Evolutionary conservation across 2,797 vertebrate species (phyloP), one percentile per base, ranked within the genome.

Genomic region (Nyctalus aviator): DNA sequence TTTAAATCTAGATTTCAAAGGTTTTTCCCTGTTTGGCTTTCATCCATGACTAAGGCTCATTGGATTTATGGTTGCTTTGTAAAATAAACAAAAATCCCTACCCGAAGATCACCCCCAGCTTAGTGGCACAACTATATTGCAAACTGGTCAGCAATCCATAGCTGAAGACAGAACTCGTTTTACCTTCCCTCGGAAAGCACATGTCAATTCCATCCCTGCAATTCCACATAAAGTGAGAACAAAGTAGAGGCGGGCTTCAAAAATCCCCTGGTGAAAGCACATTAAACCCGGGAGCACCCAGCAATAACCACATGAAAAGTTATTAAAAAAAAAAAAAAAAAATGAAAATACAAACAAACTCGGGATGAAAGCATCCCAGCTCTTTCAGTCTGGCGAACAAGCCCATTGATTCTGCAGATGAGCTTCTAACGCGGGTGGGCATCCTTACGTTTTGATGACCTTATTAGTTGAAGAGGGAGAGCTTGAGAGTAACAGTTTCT

Each of bases 31-130:
- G n/a, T 90, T 91, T 95, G 87, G 82, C 94, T 94, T 94, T 94
- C 50, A 57, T 84, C 53, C 77, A 88, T 57, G 68, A 88, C 88
- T 93, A 81, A 95, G 90, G 78, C 83, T 95, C 95, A 85, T 0
- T 79, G 75, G n/a, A 95, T 95, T 96, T 85, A 85, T 85, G 59
- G 85, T 94, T 94, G 84, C 79, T 94, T 91, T 88, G 89, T 72
- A 90, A 95, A 93, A 87, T 93, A 91, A 32, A 93, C 78, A 94
- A 50, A 95, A 94, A 87, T 85, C 77, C 25, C 84, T 79, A 25
- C 27, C 23, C 2, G 2, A 79, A 95, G 68, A 81, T 95, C 75
- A 76, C n/a, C 41, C 32, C 17, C 23, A 5, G 76, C 17, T 23
- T 53, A 59, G 50, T 44, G 44, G 20, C 14, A 15, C 64, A 95